phyloP scores from a whole-genome alignment of 2,113 vertebrate genomes.

The Sakesphorus luctuosus region DNA sequence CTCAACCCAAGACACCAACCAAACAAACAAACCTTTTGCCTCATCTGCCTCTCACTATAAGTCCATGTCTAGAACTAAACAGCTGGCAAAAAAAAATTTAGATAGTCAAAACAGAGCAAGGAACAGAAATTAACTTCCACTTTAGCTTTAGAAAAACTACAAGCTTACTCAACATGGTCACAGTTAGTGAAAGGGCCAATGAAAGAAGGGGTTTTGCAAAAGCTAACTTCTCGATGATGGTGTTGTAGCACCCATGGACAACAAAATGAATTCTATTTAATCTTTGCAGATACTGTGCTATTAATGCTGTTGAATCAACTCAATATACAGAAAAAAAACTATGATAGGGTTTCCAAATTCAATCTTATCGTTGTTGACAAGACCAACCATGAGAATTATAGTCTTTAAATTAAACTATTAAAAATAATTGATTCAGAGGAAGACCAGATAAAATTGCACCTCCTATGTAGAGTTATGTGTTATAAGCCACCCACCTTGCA shows the following conservation, averaged over 20 bases:
- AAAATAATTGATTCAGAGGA: neutral
- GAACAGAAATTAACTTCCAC: neutral
- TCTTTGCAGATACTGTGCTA: neutral
- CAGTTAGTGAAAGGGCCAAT: neutral
- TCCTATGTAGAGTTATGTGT: neutral
- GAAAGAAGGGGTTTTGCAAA: neutral
- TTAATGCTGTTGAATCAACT: neutral
- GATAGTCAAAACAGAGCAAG: neutral
- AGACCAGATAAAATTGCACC: neutral
- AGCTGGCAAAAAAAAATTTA: neutral
- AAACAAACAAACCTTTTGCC: neutral
- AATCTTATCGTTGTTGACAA: neutral
- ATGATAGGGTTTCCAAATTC: neutral
- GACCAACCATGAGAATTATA: neutral
- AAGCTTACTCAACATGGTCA: neutral
- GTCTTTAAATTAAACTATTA: neutral
- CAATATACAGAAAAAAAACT: neutral
- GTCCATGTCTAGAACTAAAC: neutral
- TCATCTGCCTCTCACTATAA: neutral
- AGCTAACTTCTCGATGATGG: neutral
- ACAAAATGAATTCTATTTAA: neutral
- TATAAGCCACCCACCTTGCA: neutral
- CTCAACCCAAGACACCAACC: too few species aligned
- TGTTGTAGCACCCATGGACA: neutral
- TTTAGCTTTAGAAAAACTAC: neutral